A percentile compares a stretch with the other conserved stretches of the same genome.
phyloP scores from a whole-genome alignment of 1,140 invertebrate genomes.

The Monochamus saltuarius region DNA sequence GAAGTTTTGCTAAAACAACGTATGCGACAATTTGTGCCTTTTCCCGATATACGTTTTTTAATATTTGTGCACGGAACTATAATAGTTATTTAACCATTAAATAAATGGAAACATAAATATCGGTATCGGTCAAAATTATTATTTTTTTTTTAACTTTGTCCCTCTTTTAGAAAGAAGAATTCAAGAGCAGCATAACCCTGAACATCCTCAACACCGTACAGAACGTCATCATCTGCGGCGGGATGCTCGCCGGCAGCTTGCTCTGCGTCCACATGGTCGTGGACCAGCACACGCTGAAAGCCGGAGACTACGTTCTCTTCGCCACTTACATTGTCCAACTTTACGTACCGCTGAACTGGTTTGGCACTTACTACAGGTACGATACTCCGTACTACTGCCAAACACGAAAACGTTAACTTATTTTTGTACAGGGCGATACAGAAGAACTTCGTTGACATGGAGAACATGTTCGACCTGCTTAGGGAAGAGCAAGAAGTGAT shows the following conservation, averaged over 20 bases:
- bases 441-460: conserved; percentile 98
- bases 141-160: too few relatives aligned
- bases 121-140: too few relatives aligned
- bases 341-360: conserved; percentile 95
- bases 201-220: conserved; percentile 88
- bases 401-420: neutral
- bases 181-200: conserved; percentile 78
- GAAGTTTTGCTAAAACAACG: too few relatives aligned
- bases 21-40: too few relatives aligned
- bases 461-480: conserved; percentile 97
- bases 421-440: conserved; percentile 79
- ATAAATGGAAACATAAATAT: too few relatives aligned
- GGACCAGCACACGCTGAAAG: conserved; percentile 67
- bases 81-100: too few relatives aligned
- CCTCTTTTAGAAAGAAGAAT: conserved; percentile 77
- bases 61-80: too few relatives aligned
- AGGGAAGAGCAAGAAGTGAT: conserved; percentile 82
- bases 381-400: neutral
- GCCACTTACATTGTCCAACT: conserved; percentile 93
- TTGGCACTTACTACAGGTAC: conserved; percentile 96
- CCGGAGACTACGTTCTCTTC: conserved; percentile 95
- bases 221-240: conserved; percentile 85
- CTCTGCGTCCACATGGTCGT: conserved; percentile 84
- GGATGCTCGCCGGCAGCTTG: conserved; percentile 82
- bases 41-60: too few relatives aligned